Base-by-base conservation (phyloP, 2,113 vertebrate species). In the Hypomesus transpacificus region DNA sequence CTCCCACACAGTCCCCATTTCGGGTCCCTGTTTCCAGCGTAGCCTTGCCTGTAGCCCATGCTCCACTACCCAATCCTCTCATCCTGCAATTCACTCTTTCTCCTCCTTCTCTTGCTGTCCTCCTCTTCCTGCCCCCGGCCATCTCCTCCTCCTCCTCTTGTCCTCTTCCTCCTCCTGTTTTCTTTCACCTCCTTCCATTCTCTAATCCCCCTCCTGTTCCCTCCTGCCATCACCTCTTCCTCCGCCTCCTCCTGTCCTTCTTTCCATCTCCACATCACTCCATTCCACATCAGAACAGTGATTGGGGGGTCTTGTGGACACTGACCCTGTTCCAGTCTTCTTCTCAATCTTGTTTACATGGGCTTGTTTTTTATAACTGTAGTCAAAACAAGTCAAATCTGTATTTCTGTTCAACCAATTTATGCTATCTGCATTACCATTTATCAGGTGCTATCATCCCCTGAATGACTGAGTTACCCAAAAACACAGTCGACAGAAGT, bases 21-120 rank as follows among this genome's bases (percentile, higher is more conserved):
- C 63, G 82, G 78, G 66, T 76, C 76, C 80, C 81, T 68, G 76
- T 89, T 88, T 88, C 87, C 84, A 66, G 82, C 59, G 80, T 75
- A 71, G 69, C 54, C n/a, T 70, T 84, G 76, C 82, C 77, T 66
- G 66, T 63, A 77, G 64, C 82, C 65, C 70, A 54, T 71, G 74
- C 73, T 82, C 67, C 60, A 74, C 74, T 79, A 79, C 74, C 73
- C 11, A 71, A 66, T 22, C 39, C 72, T 70, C 68, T 73, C 69
- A 34, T 13, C 34, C 18, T n/a, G 50, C 39, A 6, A 74, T 28
- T 65, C 80, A 73, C 68, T 73, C 60, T 31, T 31, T 31, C 69
- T 26, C 22, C 72, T 74, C 73, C 68, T 73, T 71, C 77, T 24
- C n/a, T 57, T 69, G 70, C 69, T 70, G 28, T 63, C 54, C 3